These are phyloP conservation scores for Yoshiicerus persimilis DNA, from an alignment of 1,140 invertebrate genomes.

Conservation along the genomic window DNA sequence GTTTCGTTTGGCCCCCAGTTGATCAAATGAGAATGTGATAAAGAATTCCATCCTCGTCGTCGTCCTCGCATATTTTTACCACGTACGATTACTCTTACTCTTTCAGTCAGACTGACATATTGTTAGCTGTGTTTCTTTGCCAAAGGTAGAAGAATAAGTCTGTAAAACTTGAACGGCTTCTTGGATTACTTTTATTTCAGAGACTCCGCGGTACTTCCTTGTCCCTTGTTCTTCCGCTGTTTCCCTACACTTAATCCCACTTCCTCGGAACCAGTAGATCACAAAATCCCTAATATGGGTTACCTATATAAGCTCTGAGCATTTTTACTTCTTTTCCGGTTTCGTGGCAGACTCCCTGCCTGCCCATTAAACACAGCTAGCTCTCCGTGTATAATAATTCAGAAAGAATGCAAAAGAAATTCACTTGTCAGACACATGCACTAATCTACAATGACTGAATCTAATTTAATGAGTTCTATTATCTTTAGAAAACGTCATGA, in stretches of 20 bases:
- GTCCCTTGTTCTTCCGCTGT: background rate
- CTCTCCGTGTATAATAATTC: background rate
- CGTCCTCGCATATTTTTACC: background rate
- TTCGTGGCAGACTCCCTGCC: background rate
- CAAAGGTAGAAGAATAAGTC: background rate
- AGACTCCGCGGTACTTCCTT: no score
- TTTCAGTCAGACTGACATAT: background rate
- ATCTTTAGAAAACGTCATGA: background rate
- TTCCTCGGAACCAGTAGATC: background rate
- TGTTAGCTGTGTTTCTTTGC: background rate
- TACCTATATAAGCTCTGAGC: background rate
- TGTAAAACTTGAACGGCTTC: background rate
- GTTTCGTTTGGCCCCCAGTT: background rate
- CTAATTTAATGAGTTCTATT: background rate
- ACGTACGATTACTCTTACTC: background rate
- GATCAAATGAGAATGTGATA: background rate
- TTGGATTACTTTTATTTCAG: background rate
- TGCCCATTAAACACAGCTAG: background rate
- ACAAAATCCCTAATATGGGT: no score
- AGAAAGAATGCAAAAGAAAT: background rate
- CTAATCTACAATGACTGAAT: background rate
- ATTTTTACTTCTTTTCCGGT: background rate
- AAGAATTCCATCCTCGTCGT: background rate
- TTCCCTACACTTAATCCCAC: background rate
- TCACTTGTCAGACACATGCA: background rate